These are phyloP conservation scores for Lasioglossum baleicum DNA, from an alignment of 1,140 invertebrate species.

Conservation along the genomic window DNA sequence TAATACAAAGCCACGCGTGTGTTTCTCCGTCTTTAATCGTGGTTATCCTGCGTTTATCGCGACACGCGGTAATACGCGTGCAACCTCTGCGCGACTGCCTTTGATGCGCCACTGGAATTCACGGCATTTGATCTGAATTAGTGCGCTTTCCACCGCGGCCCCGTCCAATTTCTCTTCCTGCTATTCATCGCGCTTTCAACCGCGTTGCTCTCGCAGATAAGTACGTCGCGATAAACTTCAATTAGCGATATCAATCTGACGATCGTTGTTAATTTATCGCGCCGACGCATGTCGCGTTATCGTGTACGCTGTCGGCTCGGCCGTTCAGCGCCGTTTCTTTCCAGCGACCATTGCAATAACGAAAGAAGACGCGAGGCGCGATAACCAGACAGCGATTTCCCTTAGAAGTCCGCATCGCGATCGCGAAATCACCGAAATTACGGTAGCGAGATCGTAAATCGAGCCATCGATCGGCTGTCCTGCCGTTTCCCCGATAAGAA, in stretches of 20 bases:
- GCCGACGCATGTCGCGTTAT: too few species aligned
- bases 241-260: slow-evolving; percentile 31
- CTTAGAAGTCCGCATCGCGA: too few species aligned
- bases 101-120: slow-evolving; percentile 30
- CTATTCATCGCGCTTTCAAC: slow-evolving; percentile 27
- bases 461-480: too few species aligned
- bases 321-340: too few species aligned
- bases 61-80: not conserved
- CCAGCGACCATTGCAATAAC: too few species aligned
- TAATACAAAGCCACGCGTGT: too few species aligned
- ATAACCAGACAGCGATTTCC: too few species aligned
- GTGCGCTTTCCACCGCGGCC: slow-evolving; percentile 9
- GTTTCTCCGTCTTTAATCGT: slow-evolving; percentile 10
- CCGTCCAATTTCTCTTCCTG: slow-evolving; percentile 32
- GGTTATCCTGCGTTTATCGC: slow-evolving; percentile 29
- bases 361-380: too few species aligned
- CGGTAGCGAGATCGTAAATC: too few species aligned
- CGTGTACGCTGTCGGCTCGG: too few species aligned
- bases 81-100: not conserved
- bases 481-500: too few species aligned
- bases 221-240: slow-evolving; percentile 33
- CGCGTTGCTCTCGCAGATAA: slow-evolving; percentile 6
- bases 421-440: too few species aligned
- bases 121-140: slow-evolving; percentile 42
- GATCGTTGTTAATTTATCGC: slow-evolving; percentile 37